phyloP scores from a whole-genome alignment of 2,797 vertebrate species.

The Pogoniulus pusillus region DNA sequence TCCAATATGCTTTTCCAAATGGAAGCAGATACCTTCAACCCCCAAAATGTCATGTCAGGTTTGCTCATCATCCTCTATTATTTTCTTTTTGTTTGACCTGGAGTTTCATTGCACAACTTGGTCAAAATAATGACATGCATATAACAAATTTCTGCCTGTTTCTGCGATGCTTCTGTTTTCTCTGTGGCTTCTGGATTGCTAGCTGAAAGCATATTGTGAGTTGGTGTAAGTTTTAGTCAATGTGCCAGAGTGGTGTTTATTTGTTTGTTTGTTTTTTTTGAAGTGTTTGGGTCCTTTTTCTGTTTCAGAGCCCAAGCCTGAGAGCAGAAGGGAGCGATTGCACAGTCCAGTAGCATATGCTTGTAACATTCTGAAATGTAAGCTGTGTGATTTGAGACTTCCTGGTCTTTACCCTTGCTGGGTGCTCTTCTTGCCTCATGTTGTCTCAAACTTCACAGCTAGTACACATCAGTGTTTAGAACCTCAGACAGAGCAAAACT shows the following conservation, averaged over 20 bases:
- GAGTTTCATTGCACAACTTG: background rate
- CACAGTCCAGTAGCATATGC: background rate
- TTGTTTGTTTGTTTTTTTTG: background rate
- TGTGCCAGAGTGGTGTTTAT: background rate
- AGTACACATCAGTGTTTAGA: background rate
- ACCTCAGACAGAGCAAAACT: background rate
- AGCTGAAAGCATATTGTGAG: background rate
- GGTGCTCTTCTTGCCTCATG: background rate
- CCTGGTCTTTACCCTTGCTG: background rate
- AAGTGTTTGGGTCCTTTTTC: background rate
- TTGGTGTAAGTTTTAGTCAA: background rate
- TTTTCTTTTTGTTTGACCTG: background rate
- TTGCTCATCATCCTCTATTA: background rate
- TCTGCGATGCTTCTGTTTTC: background rate
- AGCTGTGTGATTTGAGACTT: background rate
- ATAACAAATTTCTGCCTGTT: background rate
- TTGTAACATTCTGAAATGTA: background rate
- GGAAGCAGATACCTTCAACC: background rate
- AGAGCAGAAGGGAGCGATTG: background rate
- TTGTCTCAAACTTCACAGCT: background rate
- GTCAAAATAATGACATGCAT: background rate
- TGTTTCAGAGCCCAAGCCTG: background rate
- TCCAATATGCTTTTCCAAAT: background rate
- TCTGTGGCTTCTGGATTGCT: background rate
- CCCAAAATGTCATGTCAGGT: background rate